Evolutionary conservation across 2,888 invertebrate genomes (phyloP).

Genomic region (Ischnus inquisitorius): DNA sequence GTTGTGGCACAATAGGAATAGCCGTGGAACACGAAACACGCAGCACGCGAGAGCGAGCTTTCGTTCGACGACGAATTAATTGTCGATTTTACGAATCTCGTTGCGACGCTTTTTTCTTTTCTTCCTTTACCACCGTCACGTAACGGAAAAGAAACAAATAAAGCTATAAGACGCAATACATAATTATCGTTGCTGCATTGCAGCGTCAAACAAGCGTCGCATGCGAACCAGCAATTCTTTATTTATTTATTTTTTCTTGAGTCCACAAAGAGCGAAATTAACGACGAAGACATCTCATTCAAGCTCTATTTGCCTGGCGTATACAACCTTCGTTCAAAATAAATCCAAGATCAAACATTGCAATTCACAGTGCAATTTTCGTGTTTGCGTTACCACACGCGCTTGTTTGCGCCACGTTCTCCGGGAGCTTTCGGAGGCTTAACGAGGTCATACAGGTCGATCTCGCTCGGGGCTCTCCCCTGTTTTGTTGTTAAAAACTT

Average conservation of each 20-base stretch:
- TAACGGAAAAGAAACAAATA: not conserved
- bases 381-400: not conserved
- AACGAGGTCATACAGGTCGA: constrained; percentile 3
- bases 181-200: no score
- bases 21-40: not conserved
- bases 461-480: not conserved
- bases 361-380: not conserved
- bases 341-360: not conserved
- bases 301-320: not conserved
- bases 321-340: not conserved
- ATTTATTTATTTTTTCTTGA: not conserved
- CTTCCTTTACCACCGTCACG: not conserved
- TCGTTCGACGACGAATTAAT: not conserved
- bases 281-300: not conserved
- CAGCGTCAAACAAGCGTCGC: no score
- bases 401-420: constrained; percentile 7
- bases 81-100: not conserved
- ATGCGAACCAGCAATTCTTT: no score
- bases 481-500: not conserved
- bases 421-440: not conserved
- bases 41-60: not conserved
- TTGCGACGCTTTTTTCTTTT: not conserved
- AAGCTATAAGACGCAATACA: no score
- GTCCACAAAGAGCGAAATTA: not conserved
- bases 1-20: not conserved